These are phyloP conservation scores for Zonitis immaculata DNA, from an alignment of 2,888 invertebrate species.

Conservation along the genomic window DNA sequence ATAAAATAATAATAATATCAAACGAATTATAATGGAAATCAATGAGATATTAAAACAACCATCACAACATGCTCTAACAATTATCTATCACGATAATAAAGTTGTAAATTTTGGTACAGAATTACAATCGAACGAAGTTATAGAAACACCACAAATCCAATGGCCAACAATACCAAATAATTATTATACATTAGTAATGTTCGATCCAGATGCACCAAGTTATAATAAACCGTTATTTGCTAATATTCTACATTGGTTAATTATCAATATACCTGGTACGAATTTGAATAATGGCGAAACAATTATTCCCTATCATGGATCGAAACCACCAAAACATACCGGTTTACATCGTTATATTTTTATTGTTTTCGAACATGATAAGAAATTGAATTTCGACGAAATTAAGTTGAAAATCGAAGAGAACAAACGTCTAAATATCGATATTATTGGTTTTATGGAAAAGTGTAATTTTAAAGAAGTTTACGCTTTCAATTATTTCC, in stretches of 20 bases:
- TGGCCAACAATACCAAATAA: constrained; percentile 56
- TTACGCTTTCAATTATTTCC: constrained; percentile 27
- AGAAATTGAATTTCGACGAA: constrained; percentile 42
- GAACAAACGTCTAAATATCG: constrained; percentile 5
- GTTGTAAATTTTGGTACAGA: constrained; percentile 58
- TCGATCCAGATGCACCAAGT: constrained; percentile 26
- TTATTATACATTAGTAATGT: constrained; percentile 60
- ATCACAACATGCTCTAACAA: background rate
- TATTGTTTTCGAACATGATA: constrained; percentile 61
- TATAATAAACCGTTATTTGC: constrained; percentile 33
- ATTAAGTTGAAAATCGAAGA: constrained; percentile 30
- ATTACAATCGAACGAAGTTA: constrained; percentile 65
- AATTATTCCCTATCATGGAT: constrained; percentile 61
- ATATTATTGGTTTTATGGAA: constrained; percentile 21
- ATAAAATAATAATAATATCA: background rate
- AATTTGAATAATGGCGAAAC: constrained; percentile 60
- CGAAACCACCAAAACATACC: constrained; percentile 66
- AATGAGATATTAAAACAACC: background rate
- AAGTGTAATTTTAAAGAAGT: constrained; percentile 25
- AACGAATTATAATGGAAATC: background rate
- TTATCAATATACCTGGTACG: constrained; percentile 65
- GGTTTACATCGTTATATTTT: constrained; percentile 70
- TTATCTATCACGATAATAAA: constrained; percentile 20
- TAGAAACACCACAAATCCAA: constrained; percentile 60
- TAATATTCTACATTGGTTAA: constrained; percentile 75